Evolutionary conservation across 37 sponge, comb jelly and placozoan genomes (phyloP).

Genomic region (Oopsacas minuta): DNA sequence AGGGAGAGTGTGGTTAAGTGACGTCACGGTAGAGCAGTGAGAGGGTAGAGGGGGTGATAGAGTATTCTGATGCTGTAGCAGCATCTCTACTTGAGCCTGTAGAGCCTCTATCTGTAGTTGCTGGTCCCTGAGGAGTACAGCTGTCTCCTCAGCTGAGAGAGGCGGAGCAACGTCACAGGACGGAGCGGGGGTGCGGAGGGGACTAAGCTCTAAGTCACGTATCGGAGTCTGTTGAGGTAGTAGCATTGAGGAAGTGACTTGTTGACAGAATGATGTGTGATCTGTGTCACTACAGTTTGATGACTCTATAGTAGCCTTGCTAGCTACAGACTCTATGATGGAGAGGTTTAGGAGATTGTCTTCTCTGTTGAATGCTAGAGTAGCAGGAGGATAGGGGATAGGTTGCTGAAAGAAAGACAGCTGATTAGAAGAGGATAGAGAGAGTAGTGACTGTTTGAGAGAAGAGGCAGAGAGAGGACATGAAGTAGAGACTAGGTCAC

Average conservation of each 20-base stretch:
- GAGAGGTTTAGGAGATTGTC: slow-evolving; percentile 10
- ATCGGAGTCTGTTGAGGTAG: neutral
- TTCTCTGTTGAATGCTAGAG: neutral
- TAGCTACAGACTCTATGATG: neutral
- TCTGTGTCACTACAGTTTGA: neutral
- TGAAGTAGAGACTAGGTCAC: neutral
- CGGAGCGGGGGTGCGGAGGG: neutral
- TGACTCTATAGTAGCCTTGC: too few relatives aligned
- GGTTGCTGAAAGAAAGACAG: neutral
- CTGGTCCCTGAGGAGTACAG: neutral
- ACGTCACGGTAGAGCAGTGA: neutral
- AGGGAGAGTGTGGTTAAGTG: neutral
- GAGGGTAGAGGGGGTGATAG: neutral
- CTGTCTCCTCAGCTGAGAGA: neutral
- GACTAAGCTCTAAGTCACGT: neutral
- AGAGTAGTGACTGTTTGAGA: neutral
- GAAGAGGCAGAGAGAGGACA: neutral
- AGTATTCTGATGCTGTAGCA: neutral
- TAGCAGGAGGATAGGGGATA: neutral
- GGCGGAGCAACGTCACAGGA: neutral
- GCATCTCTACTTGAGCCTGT: neutral
- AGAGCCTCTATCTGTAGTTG: slow-evolving; percentile 8
- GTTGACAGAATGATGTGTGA: neutral
- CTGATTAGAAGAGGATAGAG: neutral
- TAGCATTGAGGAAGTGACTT: slow-evolving; percentile 11